Evolutionary conservation across 2,113 vertebrate genomes (phyloP), one percentile per base, ranked within the genome.

Genomic region (Tonatia bakeri): DNA sequence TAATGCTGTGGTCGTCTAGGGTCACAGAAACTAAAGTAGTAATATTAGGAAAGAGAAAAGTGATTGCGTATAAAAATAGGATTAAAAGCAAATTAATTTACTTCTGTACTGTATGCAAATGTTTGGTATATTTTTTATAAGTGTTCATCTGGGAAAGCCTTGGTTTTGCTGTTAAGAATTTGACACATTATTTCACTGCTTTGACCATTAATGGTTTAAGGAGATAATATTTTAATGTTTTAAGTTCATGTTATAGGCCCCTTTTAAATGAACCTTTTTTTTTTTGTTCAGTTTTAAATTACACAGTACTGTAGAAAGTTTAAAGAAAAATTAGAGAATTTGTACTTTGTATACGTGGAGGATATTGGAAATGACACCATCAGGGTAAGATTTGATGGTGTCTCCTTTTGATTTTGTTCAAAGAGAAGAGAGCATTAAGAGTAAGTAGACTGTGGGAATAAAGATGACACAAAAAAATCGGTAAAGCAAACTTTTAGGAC

Each of bases 221-320:
- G 38, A 70, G 65, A 93, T 52, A 72, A 10, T 50, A 91, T 85
- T 91, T 95, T 84, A 84, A 64, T 80, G 16, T 59, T 96, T 82
- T 43, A 73, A 76, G 4, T 95, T 86, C 52, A 61, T 43, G 19
- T 40, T 73, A 45, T 54, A 73, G 67, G 16, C 4, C 80, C 38
- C 19, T 80, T 84, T 94, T 94, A 97, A 84, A 47, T 64, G 19
- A 91, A 92, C 26, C 1, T 22, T 70, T 91, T 94, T 89, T 22
- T 70, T 91, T 94, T 89, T 75, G 3, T 31, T 94, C 22, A 33
- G 13, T 89, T 54, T 86, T 97, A 80, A 70, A 67, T 76, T 67
- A 81, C 10, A 64, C 56, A 90, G 8, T 20, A 76, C 54, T 47
- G 33, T 19, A 84, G 28, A 24, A n/a, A 85, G 3, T 86, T 72